phyloP scores from a whole-genome alignment of 2,113 vertebrate species.

The Lipophrys pholis region DNA sequence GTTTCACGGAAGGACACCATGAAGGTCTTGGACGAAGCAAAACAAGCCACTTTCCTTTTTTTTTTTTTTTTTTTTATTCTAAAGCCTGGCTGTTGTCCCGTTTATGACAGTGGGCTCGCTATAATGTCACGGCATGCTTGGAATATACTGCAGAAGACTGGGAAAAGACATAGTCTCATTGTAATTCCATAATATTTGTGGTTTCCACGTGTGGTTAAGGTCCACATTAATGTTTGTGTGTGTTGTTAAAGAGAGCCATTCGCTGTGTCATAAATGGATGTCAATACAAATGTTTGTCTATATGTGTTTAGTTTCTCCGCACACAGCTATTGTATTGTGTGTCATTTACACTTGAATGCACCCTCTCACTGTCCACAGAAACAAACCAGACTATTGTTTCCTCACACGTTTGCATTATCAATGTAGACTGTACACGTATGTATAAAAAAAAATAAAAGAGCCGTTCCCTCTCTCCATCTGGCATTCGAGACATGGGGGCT shows the following conservation, averaged over 20 bases:
- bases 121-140: constrained; percentile 26
- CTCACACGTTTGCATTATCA: no score
- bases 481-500: not conserved
- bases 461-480: constrained; percentile 31
- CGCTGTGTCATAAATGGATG: not conserved
- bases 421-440: no score
- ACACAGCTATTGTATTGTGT: constrained; percentile 69
- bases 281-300: constrained; percentile 1
- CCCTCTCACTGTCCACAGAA: constrained; percentile 39
- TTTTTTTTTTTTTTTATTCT: not conserved
- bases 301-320: constrained; percentile 19
- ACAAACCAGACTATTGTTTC: constrained; percentile 61
- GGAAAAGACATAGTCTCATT: not conserved
- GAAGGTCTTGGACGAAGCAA: constrained; percentile 61
- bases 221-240: not conserved
- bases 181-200: constrained; percentile 11
- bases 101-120: constrained; percentile 23
- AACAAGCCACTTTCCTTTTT: constrained; percentile 13
- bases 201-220: not conserved
- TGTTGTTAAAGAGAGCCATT: not conserved
- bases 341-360: constrained; percentile 19
- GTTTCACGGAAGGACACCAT: constrained; percentile 45
- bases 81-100: constrained; percentile 19
- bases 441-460: not conserved
- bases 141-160: constrained; percentile 27